Conservation (phyloP, 2,113 vertebrate species). For the Bubo scandiacus region DNA sequence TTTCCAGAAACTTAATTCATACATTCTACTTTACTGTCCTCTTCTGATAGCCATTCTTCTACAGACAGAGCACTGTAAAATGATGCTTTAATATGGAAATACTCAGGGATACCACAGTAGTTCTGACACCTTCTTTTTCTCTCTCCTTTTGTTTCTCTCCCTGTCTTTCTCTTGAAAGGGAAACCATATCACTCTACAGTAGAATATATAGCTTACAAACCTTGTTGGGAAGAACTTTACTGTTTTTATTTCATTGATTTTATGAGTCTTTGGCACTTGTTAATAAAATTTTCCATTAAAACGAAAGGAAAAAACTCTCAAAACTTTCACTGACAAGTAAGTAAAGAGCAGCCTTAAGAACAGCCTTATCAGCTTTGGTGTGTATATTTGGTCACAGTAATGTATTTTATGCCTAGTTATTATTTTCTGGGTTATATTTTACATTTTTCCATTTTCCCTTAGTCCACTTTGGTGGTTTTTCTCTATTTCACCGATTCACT, state of each 20-base stretch:
- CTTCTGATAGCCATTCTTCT: background rate
- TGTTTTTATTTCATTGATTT: background rate
- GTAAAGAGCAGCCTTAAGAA: background rate
- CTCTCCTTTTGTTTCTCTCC: background rate
- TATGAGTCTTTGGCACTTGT: background rate
- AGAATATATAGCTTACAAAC: background rate
- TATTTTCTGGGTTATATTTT: background rate
- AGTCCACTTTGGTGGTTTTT: background rate
- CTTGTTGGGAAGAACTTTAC: background rate
- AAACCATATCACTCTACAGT: background rate
- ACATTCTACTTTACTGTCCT: background rate
- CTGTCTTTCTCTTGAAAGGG: background rate
- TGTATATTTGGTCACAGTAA: background rate
- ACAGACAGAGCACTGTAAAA: background rate
- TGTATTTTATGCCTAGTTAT: background rate
- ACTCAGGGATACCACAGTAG: background rate
- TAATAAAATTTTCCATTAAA: background rate
- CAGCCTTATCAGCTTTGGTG: background rate
- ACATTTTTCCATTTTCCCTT: background rate
- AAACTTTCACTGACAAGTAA: background rate
- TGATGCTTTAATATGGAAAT: background rate
- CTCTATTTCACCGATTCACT: background rate
- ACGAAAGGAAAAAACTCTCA: background rate
- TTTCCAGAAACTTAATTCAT: background rate
- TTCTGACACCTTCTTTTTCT: background rate